Conservation (phyloP, 2,797 vertebrate genomes). For the Semaprochilodus insignis region DNA sequence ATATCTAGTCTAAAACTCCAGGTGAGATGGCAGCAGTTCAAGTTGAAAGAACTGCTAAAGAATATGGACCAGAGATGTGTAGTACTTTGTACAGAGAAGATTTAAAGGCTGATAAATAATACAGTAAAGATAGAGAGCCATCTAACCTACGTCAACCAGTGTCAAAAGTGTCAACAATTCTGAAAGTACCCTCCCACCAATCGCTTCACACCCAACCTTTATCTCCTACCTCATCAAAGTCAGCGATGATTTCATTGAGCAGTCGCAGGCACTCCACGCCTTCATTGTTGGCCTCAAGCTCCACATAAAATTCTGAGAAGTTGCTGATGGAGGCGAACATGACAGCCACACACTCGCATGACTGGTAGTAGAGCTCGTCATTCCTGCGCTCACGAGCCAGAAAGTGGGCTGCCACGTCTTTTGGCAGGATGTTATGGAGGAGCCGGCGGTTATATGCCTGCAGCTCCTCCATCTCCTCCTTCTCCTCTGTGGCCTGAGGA, state of each 20-base stretch:
- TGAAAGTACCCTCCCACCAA: too few species aligned
- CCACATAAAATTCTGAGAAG: slow-evolving; percentile 96
- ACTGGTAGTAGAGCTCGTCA: slow-evolving; percentile 96
- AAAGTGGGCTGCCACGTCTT: slow-evolving; percentile 94
- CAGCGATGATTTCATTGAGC: slow-evolving; percentile 96
- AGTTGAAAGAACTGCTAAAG: too few species aligned
- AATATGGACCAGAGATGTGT: too few species aligned
- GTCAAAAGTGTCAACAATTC: too few species aligned
- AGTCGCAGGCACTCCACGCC: slow-evolving; percentile 93
- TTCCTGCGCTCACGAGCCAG: slow-evolving; percentile 90
- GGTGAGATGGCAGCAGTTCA: too few species aligned
- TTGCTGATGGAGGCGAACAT: slow-evolving; percentile 98
- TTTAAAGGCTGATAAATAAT: too few species aligned
- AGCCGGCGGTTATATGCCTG: slow-evolving; percentile 95
- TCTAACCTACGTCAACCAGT: too few species aligned
- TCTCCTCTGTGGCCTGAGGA: slow-evolving; percentile 91
- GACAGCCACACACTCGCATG: slow-evolving; percentile 93
- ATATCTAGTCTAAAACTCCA: too few species aligned
- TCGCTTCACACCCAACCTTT: neutral
- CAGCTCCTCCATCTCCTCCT: slow-evolving; percentile 97
- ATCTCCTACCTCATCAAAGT: slow-evolving; percentile 89
- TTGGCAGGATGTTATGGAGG: slow-evolving; percentile 95
- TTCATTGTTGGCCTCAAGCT: slow-evolving; percentile 96
- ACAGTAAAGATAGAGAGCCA: too few species aligned
- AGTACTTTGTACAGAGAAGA: too few species aligned